phyloP scores from a whole-genome alignment of 2,797 vertebrate species.

The Rhabdophis nuchalis region DNA sequence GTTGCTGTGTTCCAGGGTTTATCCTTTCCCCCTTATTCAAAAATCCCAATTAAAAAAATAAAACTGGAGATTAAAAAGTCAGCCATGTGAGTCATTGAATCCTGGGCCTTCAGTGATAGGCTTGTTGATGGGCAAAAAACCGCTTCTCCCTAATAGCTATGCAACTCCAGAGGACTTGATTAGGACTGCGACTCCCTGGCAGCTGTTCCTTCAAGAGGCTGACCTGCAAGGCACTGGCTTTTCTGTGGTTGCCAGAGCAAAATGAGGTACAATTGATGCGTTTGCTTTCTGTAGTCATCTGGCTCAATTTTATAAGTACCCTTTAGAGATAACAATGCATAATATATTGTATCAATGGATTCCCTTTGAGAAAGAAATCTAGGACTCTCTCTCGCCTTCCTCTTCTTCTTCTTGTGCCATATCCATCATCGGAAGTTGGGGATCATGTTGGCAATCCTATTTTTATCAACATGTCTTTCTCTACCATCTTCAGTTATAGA shows the following conservation, averaged over 20 bases:
- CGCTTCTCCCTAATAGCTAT: not conserved
- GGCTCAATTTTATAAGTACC: slow-evolving; percentile 69
- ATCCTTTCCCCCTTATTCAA: not conserved
- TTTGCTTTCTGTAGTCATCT: slow-evolving; percentile 66
- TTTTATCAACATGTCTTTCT: slow-evolving; percentile 31
- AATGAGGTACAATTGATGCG: slow-evolving; percentile 68
- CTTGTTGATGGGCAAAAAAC: not conserved
- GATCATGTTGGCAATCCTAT: too few species aligned
- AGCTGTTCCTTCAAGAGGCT: slow-evolving; percentile 54
- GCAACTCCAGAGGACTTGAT: not conserved
- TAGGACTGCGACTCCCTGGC: slow-evolving; percentile 44
- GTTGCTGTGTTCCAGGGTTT: too few species aligned
- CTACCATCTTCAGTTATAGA: slow-evolving; percentile 63
- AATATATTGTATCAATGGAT: slow-evolving; percentile 65
- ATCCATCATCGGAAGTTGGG: too few species aligned
- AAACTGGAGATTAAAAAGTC: not conserved
- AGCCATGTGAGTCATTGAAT: not conserved
- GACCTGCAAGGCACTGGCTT: slow-evolving; percentile 69
- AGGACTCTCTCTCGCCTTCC: slow-evolving; percentile 37
- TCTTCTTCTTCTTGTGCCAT: too few species aligned
- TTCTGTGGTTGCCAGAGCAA: slow-evolving; percentile 67
- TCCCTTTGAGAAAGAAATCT: slow-evolving; percentile 67
- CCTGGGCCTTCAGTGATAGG: not conserved
- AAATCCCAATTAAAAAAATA: not conserved
- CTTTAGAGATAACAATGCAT: slow-evolving; percentile 69